phyloP scores from a whole-genome alignment of 2,888 invertebrate genomes.

The Limenitis camilla region DNA sequence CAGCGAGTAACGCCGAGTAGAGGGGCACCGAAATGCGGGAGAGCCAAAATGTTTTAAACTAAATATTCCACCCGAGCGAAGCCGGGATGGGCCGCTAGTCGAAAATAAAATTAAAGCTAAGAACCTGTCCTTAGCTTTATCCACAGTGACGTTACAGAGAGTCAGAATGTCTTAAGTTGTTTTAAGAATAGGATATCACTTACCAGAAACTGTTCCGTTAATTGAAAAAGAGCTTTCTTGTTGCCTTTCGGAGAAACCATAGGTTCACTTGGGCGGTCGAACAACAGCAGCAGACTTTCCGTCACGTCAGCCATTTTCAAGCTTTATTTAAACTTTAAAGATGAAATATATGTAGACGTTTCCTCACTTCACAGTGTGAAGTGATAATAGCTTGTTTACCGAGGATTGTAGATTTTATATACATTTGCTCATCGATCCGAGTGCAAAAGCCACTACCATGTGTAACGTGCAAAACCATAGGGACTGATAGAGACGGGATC shows the following conservation, averaged over 20 bases:
- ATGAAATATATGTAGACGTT: constrained; percentile 4
- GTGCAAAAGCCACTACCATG: constrained; percentile 5
- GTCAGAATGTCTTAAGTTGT: no score
- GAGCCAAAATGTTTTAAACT: no score
- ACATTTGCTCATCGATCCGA: not conserved
- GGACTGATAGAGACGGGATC: not conserved
- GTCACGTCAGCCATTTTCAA: constrained; percentile 41
- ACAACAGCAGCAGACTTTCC: constrained; percentile 55
- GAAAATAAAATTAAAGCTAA: no score
- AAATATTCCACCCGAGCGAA: no score
- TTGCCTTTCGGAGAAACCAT: constrained; percentile 78
- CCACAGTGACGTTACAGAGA: not conserved
- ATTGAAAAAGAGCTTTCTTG: constrained; percentile 73
- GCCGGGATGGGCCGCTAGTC: no score
- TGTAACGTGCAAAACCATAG: constrained; percentile 1
- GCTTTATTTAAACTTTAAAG: not conserved
- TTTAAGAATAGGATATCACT: no score
- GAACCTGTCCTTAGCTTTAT: not conserved
- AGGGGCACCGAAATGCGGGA: no score
- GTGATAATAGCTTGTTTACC: not conserved
- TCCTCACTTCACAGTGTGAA: constrained; percentile 49
- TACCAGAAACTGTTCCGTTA: constrained; percentile 77
- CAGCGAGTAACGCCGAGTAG: no score
- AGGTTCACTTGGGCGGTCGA: constrained; percentile 77
- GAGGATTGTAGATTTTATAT: not conserved